Evolutionary conservation across 2,888 invertebrate genomes (phyloP), one percentile per base, ranked within the genome.

Genomic region (Apocheima hispidaria): DNA sequence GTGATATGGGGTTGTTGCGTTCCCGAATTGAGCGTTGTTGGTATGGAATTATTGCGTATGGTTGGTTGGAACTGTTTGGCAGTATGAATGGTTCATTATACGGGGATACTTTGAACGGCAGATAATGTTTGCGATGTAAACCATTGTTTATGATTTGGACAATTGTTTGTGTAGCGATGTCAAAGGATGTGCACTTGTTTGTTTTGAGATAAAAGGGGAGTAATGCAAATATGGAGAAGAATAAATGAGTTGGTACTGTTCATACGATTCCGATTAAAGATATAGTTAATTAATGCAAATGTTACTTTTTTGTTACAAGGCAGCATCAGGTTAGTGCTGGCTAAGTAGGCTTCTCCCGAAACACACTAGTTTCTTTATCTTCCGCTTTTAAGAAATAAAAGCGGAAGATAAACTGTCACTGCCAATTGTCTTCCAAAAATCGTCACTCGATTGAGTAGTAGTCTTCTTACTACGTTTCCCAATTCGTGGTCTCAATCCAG

Each of bases 131-230:
- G 92, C 91, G 80, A 88, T 90, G 88, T 90, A 83, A 82, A 88
- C 88, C 85, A 92, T 92, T 92, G 92, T 92, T 92, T 92, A 92
- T 90, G 89, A 90, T 91, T 90, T 88, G 82, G 87, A 87, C 90
- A 88, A 92, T 91, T 92, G 92, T 92, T 91, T 92, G 90, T 86
- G 84, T 86, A 84, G 79, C 86, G 79, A 83, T 84, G 90, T 91
- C 92, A 92, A 92, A 92, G 92, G 92, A 91, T 91, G 92, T 79
- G 87, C 92, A 90, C 85, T 92, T 92, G 89, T 90, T 90, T 91
- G 78, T 80, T 82, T 86, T 82, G 81, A 79, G 78, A 79, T 70
- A 74, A 75, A 66, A 60, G 72, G 67, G 61, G 69, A 69, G 68
- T 70, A 71, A 65, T 76, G 73, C 82, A 85, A 88, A 88, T 82